These are phyloP conservation scores for Trissolcus brochymenae DNA, from an alignment of 2,888 invertebrate species.

Conservation along the genomic window DNA sequence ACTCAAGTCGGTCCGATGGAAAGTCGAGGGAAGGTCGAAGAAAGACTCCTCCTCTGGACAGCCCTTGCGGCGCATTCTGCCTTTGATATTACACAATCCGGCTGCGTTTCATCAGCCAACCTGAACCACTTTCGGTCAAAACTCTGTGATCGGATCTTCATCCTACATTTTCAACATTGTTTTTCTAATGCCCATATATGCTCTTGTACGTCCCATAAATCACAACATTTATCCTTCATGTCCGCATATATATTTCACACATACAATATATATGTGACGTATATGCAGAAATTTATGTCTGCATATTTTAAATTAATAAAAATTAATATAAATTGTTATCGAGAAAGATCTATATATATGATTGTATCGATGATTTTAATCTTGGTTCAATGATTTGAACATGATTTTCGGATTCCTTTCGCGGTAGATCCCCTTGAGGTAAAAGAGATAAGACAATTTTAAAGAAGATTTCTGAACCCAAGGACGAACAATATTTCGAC, in stretches of 20 bases:
- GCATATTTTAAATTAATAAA: too few species aligned
- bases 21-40: constrained; percentile 57
- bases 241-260: too few species aligned
- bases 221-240: too few species aligned
- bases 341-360: too few species aligned
- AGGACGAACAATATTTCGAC: constrained; percentile 1
- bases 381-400: constrained; percentile 21
- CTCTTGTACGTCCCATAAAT: too few species aligned
- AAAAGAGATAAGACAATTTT: too few species aligned
- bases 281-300: too few species aligned
- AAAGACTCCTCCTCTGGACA: constrained; percentile 50
- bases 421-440: too few species aligned
- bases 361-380: background rate
- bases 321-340: too few species aligned
- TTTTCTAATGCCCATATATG: background rate
- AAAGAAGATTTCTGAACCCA: too few species aligned
- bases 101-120: constrained; percentile 40
- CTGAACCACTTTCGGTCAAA: constrained; percentile 46
- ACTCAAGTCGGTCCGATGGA: constrained; percentile 50
- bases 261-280: too few species aligned
- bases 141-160: constrained; percentile 13
- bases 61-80: constrained; percentile 61
- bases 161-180: constrained; percentile 14
- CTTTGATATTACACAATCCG: constrained; percentile 64
- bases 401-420: constrained; percentile 21